Percentiles rank a stretch among this genome's conserved stretches.
These are phyloP conservation scores for Mus spicilegus DNA, from an alignment of 2,113 vertebrate species.

Conservation along the genomic window DNA sequence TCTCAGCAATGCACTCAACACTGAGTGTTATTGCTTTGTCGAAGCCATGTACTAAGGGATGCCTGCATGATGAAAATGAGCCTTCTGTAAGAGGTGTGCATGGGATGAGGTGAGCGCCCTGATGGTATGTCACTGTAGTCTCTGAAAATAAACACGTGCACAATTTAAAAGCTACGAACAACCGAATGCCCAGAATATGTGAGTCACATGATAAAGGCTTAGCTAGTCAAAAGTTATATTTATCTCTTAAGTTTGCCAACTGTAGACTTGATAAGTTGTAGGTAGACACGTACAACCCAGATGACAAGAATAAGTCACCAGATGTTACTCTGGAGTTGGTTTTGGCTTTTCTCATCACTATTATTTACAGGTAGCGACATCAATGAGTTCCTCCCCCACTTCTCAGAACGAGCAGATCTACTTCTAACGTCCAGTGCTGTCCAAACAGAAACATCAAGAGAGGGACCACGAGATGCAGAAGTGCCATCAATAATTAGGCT, in stretches of 20 bases:
- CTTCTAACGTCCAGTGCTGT: not conserved
- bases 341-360: not conserved
- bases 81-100: accelerated
- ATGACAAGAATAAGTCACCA: not conserved
- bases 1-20: conserved; percentile 6
- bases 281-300: not conserved
- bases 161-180: not conserved
- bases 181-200: not conserved
- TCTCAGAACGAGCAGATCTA: not conserved
- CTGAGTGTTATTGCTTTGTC: not conserved
- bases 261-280: not conserved
- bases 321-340: not conserved
- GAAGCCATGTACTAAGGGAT: not conserved
- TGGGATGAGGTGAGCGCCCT: not conserved
- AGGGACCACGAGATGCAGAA: not conserved
- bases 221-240: not conserved
- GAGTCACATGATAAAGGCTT: not conserved
- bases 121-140: no score
- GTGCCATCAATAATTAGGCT: not conserved
- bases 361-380: not conserved
- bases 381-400: not conserved
- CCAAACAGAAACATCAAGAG: not conserved
- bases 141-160: not conserved
- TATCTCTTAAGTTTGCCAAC: not conserved
- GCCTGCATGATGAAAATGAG: not conserved